A percentile compares a stretch with the other conserved stretches of the same genome.
phyloP scores from a whole-genome alignment of 2,888 invertebrate species.

The Trichopoda pennipes region DNA sequence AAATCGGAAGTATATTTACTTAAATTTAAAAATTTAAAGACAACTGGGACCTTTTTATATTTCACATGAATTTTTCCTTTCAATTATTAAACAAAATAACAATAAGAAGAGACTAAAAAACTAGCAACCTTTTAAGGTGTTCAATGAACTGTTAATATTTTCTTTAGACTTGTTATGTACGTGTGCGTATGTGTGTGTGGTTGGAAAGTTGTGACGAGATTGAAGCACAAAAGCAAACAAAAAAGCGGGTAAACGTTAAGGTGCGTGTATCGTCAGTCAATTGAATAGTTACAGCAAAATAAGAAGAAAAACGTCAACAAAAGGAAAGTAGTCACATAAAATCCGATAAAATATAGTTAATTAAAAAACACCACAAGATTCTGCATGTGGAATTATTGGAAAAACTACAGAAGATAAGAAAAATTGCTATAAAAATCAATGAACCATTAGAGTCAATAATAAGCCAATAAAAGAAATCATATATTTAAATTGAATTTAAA shows the following conservation, averaged over 20 bases:
- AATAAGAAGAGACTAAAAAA: slow-evolving; percentile 24
- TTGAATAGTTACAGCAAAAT: slow-evolving; percentile 51
- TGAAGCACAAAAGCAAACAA: not conserved
- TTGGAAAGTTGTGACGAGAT: not conserved
- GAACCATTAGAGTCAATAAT: slow-evolving; percentile 40
- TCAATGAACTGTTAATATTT: slow-evolving; percentile 59
- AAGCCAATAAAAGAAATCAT: slow-evolving; percentile 40
- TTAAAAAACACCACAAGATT: slow-evolving; percentile 8
- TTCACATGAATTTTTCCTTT: no score
- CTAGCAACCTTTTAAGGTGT: slow-evolving; percentile 21
- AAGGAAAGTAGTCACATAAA: slow-evolving; percentile 57
- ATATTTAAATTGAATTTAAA: slow-evolving; percentile 26
- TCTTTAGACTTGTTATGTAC: slow-evolving; percentile 6
- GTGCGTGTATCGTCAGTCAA: slow-evolving; percentile 42
- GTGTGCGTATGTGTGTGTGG: not conserved
- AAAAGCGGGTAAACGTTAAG: slow-evolving; percentile 38
- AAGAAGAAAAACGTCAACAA: slow-evolving; percentile 1
- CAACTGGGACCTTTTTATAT: no score
- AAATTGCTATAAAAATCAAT: slow-evolving; percentile 51
- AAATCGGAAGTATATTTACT: no score
- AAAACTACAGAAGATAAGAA: slow-evolving; percentile 44
- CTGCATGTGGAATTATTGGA: slow-evolving; percentile 45
- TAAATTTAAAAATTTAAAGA: no score
- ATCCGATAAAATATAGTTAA: slow-evolving; percentile 49
- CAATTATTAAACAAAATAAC: not conserved